These are phyloP conservation scores for Tinamus major DNA, from an alignment of 2,797 vertebrate species.

Conservation along the genomic window DNA sequence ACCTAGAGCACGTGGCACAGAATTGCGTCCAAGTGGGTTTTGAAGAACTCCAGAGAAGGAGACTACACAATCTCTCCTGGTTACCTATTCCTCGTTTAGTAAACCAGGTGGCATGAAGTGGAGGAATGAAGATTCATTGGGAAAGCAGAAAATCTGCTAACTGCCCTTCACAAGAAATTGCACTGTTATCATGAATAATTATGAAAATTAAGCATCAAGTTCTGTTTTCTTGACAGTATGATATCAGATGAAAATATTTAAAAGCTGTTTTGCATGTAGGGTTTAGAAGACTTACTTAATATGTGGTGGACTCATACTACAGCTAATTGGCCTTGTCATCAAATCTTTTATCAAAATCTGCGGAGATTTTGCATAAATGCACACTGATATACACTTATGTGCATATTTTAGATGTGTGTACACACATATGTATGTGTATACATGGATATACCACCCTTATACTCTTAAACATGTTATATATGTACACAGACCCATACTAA, in stretches of 20 bases:
- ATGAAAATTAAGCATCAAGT: neutral
- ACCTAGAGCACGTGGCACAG: too few species aligned
- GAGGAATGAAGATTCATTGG: neutral
- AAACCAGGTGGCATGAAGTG: neutral
- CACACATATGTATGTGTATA: neutral
- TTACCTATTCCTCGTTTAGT: neutral
- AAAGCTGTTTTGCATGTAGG: neutral
- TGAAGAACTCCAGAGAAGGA: too few species aligned
- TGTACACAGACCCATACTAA: neutral
- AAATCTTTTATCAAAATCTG: neutral
- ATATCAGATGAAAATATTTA: neutral
- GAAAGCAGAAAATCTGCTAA: neutral
- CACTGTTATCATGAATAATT: neutral
- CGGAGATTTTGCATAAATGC: neutral
- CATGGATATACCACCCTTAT: accelerated
- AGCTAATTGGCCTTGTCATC: neutral
- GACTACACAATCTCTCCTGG: too few species aligned
- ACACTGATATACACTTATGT: neutral
- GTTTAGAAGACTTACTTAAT: neutral
- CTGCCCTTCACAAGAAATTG: neutral
- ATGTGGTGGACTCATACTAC: neutral
- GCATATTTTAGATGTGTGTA: neutral
- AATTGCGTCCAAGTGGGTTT: too few species aligned
- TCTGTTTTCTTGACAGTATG: neutral
- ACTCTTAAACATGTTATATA: neutral